Evolutionary conservation across 2,113 vertebrate species (phyloP).

Genomic region (Bothrops jararaca): DNA sequence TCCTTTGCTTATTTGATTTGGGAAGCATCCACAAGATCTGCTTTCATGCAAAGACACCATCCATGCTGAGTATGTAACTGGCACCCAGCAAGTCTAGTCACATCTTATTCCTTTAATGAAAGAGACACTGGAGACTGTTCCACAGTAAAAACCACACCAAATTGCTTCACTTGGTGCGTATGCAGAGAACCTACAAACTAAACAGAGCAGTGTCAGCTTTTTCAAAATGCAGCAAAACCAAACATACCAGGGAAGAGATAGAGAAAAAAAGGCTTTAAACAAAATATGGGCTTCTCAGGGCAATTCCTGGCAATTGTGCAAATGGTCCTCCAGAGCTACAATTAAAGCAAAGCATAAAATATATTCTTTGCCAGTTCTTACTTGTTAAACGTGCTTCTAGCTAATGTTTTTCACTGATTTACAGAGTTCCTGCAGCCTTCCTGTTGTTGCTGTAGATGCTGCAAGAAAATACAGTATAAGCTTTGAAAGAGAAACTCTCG

Average conservation of each 20-base stretch:
- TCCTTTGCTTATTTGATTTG: conserved; percentile 64
- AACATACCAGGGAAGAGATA: not conserved
- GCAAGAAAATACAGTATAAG: rapidly evolving
- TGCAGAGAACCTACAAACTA: conserved; percentile 49
- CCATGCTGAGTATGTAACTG: conserved; percentile 45
- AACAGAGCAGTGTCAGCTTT: not conserved
- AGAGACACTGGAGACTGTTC: conserved; percentile 57
- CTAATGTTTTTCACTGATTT: conserved; percentile 25
- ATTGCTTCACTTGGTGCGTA: conserved; percentile 30
- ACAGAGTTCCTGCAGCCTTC: not conserved
- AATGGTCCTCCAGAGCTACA: not conserved
- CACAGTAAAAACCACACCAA: conserved; percentile 53
- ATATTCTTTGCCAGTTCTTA: not conserved
- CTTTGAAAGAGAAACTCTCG: not conserved
- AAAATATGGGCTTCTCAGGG: not conserved
- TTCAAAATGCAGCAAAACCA: conserved; percentile 24
- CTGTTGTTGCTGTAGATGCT: not conserved
- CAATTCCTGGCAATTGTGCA: not conserved
- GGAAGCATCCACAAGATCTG: conserved; percentile 65
- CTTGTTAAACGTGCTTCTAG: conserved; percentile 16
- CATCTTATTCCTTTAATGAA: conserved; percentile 63
- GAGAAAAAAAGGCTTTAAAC: not conserved
- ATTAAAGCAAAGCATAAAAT: conserved; percentile 19
- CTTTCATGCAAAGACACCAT: conserved; percentile 48
- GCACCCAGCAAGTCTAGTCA: conserved; percentile 57